A percentile compares a stretch with the other conserved stretches of the same genome.
Evolutionary conservation across 2,888 invertebrate genomes (phyloP).

Genomic region (Mesorhabditis belari): DNA sequence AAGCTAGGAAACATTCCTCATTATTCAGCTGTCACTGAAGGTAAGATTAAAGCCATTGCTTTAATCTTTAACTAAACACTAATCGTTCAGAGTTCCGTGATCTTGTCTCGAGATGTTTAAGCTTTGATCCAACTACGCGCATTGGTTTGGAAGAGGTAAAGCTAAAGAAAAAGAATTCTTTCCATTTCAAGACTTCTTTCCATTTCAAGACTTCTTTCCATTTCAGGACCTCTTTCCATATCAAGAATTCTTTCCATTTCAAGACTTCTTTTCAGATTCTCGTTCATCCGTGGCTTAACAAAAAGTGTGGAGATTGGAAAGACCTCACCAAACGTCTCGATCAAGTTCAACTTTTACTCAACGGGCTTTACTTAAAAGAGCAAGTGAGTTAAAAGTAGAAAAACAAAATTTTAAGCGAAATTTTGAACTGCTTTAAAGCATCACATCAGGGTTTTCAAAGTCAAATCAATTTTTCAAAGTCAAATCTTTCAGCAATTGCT

Average conservation of each 20-base stretch:
- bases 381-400: no score
- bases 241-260: neutral
- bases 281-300: conserved; percentile 37
- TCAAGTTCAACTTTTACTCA: no score
- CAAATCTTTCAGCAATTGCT: no score
- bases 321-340: conserved; percentile 8
- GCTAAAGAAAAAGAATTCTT: no score
- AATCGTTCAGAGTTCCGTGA: conserved; percentile 33
- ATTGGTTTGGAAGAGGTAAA: conserved; percentile 27
- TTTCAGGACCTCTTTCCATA: neutral
- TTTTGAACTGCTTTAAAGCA: no score
- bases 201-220: neutral
- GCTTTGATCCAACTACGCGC: conserved; percentile 41
- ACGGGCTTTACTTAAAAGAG: no score
- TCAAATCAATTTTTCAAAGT: no score
- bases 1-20: conserved; percentile 49
- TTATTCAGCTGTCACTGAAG: conserved; percentile 34
- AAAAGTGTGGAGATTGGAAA: conserved; percentile 22
- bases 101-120: conserved; percentile 37
- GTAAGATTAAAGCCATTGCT: conserved; percentile 9
- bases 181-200: neutral
- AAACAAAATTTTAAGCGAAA: no score
- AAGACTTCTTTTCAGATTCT: conserved; percentile 16
- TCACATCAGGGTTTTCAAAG: no score
- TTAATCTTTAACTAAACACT: neutral